Base-by-base conservation (phyloP, 2,888 invertebrate species). In the Dermolepida albohirtum region DNA sequence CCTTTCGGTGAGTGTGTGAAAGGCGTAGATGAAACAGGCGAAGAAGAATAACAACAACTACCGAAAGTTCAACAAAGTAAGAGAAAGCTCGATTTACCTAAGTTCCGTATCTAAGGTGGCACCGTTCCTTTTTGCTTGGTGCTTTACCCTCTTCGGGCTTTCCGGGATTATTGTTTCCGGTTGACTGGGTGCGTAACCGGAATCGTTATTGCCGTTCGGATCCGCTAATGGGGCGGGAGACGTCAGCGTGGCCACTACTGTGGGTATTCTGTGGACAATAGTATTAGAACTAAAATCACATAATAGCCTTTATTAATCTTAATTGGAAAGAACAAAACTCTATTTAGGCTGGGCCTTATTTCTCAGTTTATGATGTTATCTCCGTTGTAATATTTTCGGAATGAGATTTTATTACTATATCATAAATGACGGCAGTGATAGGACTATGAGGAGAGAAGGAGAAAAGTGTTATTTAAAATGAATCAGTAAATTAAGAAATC, bases 151-250 rank as follows among this genome's bases (percentile, higher is more conserved):
- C 70, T 77, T 79, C 6, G 83, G 81, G 76, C 84, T 81, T 70
- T 82, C 81, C 70, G 77, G 70, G 68, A 84, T 82, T 71, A 84
- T 83, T 8, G 85, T 86, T 54, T 88, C 88, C 72, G 80, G 78
- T 72, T 83, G 83, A 75, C 83, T 83, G 62, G 83, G 79, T 67
- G 90, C 92, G 83, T 94, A 94, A 69, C 93, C 93, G 67, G 92
- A 92, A 84, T 93, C 93, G 83, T 93, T 92, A 87, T 93, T 93
- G 74, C 93, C 93, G 80, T 93, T 93, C 43, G 92, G 89, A 79
- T 92, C 92, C 54, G 88, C 87, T 51, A 88, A 78, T 14, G 84
- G 78, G 52, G 89, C 88, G 66, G 87, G 86, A 72, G 87, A 86
- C 50, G 82, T 80, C 77, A 88, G 84, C 76, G 85, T 87, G 66